Percentiles rank a stretch among this genome's conserved stretches.
Evolutionary conservation across 2,113 vertebrate species (phyloP).

Genomic region (Carollia perspicillata): DNA sequence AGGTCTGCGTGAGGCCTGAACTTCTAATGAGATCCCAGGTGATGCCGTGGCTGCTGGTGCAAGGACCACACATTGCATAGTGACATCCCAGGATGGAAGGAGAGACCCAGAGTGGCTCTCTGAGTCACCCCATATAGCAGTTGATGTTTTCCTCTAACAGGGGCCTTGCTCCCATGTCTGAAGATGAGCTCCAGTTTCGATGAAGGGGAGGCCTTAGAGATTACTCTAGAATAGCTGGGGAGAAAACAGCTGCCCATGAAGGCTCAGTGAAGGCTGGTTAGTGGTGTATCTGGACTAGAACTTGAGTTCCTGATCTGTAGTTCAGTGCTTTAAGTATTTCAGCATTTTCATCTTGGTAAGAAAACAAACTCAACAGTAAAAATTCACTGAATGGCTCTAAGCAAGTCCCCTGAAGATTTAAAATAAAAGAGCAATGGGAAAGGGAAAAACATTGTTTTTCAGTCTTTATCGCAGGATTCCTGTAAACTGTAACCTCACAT

Average conservation of each 20-base stretch:
- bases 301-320: neutral
- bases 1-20: neutral
- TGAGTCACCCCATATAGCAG: neutral
- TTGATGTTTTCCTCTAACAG: neutral
- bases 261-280: neutral
- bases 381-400: slow-evolving; percentile 33
- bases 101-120: neutral
- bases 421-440: slow-evolving; percentile 2
- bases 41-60: neutral
- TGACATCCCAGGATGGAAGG: neutral
- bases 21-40: neutral
- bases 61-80: neutral
- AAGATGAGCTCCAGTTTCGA: neutral
- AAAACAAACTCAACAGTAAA: slow-evolving; percentile 32
- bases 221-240: neutral
- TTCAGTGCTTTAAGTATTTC: neutral
- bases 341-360: neutral
- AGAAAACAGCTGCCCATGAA: neutral
- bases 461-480: slow-evolving; percentile 7
- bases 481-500: neutral
- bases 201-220: neutral
- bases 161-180: neutral
- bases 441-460: slow-evolving; percentile 1
- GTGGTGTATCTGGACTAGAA: neutral
- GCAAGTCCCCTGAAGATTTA: neutral